Conservation (phyloP, 2,888 invertebrate species). For the Protophormia terraenovae region DNA sequence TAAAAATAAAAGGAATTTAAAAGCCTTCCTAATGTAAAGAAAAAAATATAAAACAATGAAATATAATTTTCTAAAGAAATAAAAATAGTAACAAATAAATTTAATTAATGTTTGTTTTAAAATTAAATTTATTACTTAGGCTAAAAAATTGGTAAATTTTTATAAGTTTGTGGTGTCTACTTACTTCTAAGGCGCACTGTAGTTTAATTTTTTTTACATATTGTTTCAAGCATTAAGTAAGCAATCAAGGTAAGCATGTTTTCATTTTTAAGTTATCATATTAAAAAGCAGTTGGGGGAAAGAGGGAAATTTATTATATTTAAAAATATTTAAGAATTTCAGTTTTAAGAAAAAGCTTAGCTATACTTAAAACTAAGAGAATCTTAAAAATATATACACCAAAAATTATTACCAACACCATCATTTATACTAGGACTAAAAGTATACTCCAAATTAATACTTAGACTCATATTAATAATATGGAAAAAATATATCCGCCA, state of each 20-base stretch:
- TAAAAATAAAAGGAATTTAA: not conserved
- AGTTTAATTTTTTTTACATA: slow-evolving; percentile 43
- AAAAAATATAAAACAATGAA: not conserved
- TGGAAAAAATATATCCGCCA: no score
- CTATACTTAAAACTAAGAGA: slow-evolving; percentile 4
- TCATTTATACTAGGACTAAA: not conserved
- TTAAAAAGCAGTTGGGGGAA: slow-evolving; percentile 55
- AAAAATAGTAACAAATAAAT: not conserved
- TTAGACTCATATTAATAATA: no score
- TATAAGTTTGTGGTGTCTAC: slow-evolving; percentile 68
- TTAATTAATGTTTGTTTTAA: not conserved
- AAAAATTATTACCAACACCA: not conserved
- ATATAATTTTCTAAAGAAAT: not conserved
- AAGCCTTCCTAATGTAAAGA: not conserved
- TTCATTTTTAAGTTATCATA: slow-evolving; percentile 6
- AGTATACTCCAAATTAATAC: no score
- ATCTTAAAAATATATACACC: not conserved
- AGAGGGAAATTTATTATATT: slow-evolving; percentile 31
- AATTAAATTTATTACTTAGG: not conserved
- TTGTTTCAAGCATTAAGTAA: slow-evolving; percentile 49
- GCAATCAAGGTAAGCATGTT: slow-evolving; percentile 51
- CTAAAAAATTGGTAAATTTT: not conserved
- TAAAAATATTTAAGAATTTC: slow-evolving; percentile 8
- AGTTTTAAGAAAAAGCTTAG: not conserved
- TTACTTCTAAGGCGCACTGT: slow-evolving; percentile 79